Percentiles rank a stretch among this genome's conserved stretches.
Evolutionary conservation across 30 jellyfish, hydroid and myxozoan genomes (phyloP).

Genomic region (Rhopilema esculentum): DNA sequence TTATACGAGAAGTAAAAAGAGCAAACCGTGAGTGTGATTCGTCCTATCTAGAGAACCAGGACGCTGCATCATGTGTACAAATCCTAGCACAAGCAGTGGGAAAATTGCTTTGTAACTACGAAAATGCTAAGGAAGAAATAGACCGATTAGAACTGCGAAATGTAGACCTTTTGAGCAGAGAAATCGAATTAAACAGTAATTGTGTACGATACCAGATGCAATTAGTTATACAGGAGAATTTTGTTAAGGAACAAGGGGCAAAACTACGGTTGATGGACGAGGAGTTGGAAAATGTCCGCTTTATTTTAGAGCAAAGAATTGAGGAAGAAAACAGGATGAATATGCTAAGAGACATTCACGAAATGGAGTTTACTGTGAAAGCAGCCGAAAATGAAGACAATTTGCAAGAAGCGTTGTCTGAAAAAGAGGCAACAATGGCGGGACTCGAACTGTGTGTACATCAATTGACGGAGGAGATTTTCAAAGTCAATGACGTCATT

Average conservation of each 20-base stretch:
- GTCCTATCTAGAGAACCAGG: not conserved
- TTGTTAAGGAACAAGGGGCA: constrained; percentile 26
- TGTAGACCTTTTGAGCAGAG: constrained; percentile 31
- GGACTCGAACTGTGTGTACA: constrained; percentile 18
- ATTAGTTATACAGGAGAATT: constrained; percentile 18
- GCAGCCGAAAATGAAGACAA: constrained; percentile 43
- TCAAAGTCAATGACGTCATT: constrained; percentile 28
- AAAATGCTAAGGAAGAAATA: constrained; percentile 9
- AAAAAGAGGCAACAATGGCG: constrained; percentile 28
- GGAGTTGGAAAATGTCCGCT: constrained; percentile 27
- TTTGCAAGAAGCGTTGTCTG: constrained; percentile 5
- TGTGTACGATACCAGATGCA: constrained; percentile 35
- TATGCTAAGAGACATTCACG: constrained; percentile 43
- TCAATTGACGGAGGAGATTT: constrained; percentile 53
- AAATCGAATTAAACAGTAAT: constrained; percentile 23
- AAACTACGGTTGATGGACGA: constrained; percentile 14
- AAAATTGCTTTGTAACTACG: not conserved
- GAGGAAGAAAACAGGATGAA: constrained; percentile 43
- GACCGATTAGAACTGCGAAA: constrained; percentile 40
- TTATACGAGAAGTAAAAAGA: not conserved
- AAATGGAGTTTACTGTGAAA: constrained; percentile 27
- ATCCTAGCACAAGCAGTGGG: constrained; percentile 14
- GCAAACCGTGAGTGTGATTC: not conserved
- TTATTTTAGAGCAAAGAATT: constrained; percentile 30
- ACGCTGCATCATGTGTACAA: not conserved